Conservation (phyloP, 2,797 vertebrate genomes). For the Notolabrus celidotus region DNA sequence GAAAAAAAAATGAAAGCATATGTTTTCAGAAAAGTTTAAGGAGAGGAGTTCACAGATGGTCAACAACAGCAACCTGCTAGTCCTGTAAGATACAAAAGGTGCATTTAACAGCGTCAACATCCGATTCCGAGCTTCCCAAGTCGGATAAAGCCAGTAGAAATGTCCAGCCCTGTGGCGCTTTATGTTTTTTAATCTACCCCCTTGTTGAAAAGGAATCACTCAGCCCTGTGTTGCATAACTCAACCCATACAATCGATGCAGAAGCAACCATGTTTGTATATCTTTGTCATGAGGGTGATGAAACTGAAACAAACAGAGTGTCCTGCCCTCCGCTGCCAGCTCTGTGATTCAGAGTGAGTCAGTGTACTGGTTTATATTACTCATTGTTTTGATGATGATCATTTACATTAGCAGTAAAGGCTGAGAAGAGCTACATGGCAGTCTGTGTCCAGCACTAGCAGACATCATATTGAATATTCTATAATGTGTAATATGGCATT, state of each 20-base stretch:
- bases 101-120: too few relatives aligned
- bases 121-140: too few relatives aligned
- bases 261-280: background rate
- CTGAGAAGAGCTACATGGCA: background rate
- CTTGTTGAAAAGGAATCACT: background rate
- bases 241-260: background rate
- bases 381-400: slow-evolving; percentile 30
- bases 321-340: background rate
- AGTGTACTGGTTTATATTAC: background rate
- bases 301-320: slow-evolving; percentile 50
- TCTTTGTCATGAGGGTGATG: slow-evolving; percentile 28
- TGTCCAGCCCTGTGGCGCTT: too few relatives aligned
- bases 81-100: too few relatives aligned
- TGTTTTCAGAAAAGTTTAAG: too few relatives aligned
- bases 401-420: background rate
- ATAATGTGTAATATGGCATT: too few relatives aligned
- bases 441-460: background rate
- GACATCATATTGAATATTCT: too few relatives aligned
- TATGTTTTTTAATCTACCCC: too few relatives aligned
- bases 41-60: too few relatives aligned
- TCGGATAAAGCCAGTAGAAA: too few relatives aligned
- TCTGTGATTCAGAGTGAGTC: slow-evolving; percentile 1
- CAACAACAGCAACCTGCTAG: too few relatives aligned
- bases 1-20: too few relatives aligned
- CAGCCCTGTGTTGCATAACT: background rate